Conservation (phyloP, 2,888 invertebrate genomes). For the Scelioninae gen. 1 region DNA sequence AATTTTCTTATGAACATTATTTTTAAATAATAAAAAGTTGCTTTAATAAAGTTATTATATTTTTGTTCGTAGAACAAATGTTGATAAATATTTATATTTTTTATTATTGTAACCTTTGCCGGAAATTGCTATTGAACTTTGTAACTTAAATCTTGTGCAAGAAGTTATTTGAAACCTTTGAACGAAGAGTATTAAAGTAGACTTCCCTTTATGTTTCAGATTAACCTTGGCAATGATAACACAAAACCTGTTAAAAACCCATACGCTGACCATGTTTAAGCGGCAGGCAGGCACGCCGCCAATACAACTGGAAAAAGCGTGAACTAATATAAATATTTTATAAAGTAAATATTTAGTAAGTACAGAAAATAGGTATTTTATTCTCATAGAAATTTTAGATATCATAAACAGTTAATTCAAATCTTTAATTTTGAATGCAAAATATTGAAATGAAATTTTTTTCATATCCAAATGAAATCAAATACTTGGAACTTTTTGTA, state of each 20-base stretch:
- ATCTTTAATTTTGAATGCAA: not conserved
- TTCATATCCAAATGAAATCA: too few relatives aligned
- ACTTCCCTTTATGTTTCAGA: conserved; percentile 64
- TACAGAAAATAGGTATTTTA: not conserved
- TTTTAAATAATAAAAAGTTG: too few relatives aligned
- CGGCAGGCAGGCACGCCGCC: not conserved
- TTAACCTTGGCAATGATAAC: conserved; percentile 72
- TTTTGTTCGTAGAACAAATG: too few relatives aligned
- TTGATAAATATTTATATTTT: too few relatives aligned
- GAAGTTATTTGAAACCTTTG: not conserved
- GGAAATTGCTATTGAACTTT: too few relatives aligned
- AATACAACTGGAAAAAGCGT: not conserved
- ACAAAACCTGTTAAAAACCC: conserved; percentile 7
- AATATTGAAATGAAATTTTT: too few relatives aligned
- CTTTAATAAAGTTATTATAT: too few relatives aligned
- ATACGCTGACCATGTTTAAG: conserved; percentile 1
- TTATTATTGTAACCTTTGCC: too few relatives aligned
- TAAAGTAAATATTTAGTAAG: not conserved
- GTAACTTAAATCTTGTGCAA: not conserved
- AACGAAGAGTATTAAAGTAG: not conserved
- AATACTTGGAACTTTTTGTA: too few relatives aligned
- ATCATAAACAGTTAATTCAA: not conserved
- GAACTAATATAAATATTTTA: conserved; percentile 3
- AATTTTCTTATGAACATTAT: not conserved
- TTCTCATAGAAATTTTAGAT: too few relatives aligned